Evolutionary conservation across 2,888 invertebrate genomes (phyloP).

Genomic region (Hypolimnas misippus): DNA sequence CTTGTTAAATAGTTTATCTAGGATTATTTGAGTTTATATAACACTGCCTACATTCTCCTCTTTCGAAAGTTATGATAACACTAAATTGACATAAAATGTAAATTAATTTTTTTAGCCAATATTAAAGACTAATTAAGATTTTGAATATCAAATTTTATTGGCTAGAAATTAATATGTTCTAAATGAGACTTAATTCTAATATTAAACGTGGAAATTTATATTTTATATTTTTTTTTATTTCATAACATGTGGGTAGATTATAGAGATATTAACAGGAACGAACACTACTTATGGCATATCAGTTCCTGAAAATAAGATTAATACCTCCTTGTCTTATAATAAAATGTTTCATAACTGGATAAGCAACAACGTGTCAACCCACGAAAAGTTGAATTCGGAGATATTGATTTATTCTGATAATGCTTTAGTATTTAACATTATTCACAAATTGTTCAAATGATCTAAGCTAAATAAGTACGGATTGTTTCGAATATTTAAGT

Average conservation of each 20-base stretch:
- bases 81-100: constrained; percentile 3
- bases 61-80: neutral
- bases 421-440: too few relatives aligned
- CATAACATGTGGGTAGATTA: neutral
- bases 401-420: too few relatives aligned
- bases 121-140: constrained; percentile 1
- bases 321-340: too few relatives aligned
- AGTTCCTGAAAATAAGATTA: too few relatives aligned
- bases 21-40: neutral
- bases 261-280: constrained; percentile 13
- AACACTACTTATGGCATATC: neutral
- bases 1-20: constrained; percentile 1
- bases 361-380: too few relatives aligned
- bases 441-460: too few relatives aligned
- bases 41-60: neutral
- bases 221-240: neutral
- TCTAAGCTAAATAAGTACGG: too few relatives aligned
- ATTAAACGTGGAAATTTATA: neutral
- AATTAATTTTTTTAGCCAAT: neutral
- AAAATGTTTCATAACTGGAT: too few relatives aligned
- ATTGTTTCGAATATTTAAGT: too few relatives aligned
- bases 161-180: neutral
- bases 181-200: neutral
- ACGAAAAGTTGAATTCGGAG: too few relatives aligned
- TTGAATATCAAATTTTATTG: neutral